A percentile compares a stretch with the other conserved stretches of the same genome.
These are phyloP conservation scores for Drosophila lacicola DNA, from an alignment of 2,888 invertebrate genomes.

Conservation along the genomic window DNA sequence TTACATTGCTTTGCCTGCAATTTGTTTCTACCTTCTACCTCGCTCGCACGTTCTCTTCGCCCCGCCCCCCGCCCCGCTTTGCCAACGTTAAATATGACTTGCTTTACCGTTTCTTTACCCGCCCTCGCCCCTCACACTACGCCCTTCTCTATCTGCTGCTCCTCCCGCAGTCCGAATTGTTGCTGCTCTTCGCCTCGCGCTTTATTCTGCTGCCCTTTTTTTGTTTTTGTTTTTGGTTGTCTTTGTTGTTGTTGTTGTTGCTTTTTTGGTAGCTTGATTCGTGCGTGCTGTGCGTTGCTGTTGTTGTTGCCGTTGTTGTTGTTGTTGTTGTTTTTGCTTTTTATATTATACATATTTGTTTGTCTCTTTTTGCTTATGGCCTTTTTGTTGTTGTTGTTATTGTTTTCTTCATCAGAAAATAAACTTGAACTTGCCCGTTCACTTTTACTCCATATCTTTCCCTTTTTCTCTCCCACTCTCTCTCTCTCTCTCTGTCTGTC, in stretches of 20 bases:
- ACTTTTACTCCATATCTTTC: conserved; percentile 72
- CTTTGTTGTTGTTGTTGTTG: conserved; percentile 15
- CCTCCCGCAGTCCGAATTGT: conserved; percentile 12
- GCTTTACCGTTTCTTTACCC: conserved; percentile 22
- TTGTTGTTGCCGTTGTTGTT: conserved; percentile 28
- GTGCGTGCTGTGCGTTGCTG: conserved; percentile 39
- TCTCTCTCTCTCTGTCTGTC: neutral
- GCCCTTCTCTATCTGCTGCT: neutral
- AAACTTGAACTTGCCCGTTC: conserved; percentile 80
- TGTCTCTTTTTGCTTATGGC: conserved; percentile 32
- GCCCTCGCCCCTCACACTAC: neutral
- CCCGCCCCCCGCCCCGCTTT: neutral
- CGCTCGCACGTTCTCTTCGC: neutral
- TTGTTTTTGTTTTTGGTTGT: conserved; percentile 24
- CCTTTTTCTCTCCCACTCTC: conserved; percentile 20
- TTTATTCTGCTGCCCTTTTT: conserved; percentile 67
- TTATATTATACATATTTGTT: conserved; percentile 36
- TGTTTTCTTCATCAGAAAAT: conserved; percentile 67
- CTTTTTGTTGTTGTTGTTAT: conserved; percentile 23
- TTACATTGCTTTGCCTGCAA: conserved; percentile 17
- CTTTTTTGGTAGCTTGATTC: conserved; percentile 52
- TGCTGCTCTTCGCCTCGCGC: conserved; percentile 7
- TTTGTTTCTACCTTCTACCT: conserved; percentile 9
- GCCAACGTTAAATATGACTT: conserved; percentile 20
- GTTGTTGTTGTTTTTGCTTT: conserved; percentile 34